These are phyloP conservation scores for Siderastrea radians DNA, from an alignment of 92 coral and sea anemone species.

Conservation along the genomic window DNA sequence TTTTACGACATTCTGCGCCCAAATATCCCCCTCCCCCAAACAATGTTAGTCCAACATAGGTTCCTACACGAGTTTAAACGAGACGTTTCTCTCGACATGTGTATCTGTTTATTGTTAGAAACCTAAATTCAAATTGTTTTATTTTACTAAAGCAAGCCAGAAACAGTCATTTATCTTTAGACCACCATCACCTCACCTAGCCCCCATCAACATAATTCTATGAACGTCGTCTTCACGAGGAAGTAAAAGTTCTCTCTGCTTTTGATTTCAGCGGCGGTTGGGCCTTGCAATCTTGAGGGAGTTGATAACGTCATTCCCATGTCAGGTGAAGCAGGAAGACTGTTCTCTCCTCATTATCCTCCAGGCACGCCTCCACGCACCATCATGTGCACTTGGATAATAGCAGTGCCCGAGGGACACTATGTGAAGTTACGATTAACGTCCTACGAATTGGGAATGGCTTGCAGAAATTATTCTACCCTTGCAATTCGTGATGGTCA, in stretches of 20 bases:
- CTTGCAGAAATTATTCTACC: not conserved
- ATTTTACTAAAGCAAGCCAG: no score
- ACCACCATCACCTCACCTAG: not conserved
- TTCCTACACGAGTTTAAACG: no score
- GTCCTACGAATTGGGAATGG: not conserved
- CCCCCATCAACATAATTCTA: not conserved
- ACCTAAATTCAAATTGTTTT: no score
- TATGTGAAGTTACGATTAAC: conserved; percentile 45
- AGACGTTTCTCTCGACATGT: no score
- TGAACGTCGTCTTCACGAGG: not conserved
- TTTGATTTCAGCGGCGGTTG: conserved; percentile 53
- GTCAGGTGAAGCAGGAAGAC: conserved; percentile 34
- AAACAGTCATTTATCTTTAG: no score
- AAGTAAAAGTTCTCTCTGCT: not conserved
- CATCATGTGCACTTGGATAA: conserved; percentile 69
- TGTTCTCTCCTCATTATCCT: conserved; percentile 70
- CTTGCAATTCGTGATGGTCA: conserved; percentile 63
- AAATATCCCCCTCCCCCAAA: no score
- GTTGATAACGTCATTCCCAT: conserved; percentile 58
- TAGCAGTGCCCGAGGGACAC: conserved; percentile 55
- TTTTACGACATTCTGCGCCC: no score
- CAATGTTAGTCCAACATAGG: no score
- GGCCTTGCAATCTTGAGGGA: conserved; percentile 55
- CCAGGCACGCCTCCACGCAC: conserved; percentile 4
- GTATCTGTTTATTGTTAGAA: no score